These are phyloP conservation scores for Caenorhabditis wallacei DNA, from an alignment of 2,888 invertebrate genomes.

Conservation along the genomic window DNA sequence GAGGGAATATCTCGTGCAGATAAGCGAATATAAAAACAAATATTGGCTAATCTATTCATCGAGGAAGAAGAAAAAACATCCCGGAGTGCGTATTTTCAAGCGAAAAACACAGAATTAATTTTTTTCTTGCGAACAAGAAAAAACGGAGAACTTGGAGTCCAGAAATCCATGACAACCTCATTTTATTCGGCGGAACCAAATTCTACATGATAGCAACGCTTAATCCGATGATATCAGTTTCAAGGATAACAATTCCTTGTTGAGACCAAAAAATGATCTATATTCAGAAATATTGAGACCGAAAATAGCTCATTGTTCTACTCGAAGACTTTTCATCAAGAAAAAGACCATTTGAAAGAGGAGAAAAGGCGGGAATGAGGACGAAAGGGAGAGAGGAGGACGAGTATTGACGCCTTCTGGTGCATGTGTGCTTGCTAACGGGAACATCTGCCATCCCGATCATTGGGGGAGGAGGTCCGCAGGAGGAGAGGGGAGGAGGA, in stretches of 20 bases:
- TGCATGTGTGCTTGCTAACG: constrained; percentile 1
- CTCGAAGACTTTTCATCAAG: no score
- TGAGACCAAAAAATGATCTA: no score
- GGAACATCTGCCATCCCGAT: constrained; percentile 11
- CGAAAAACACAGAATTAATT: neutral
- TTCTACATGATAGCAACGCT: no score
- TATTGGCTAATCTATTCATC: neutral
- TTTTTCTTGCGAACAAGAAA: neutral
- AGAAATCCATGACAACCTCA: constrained; percentile 35
- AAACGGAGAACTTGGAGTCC: neutral
- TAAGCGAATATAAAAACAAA: no score
- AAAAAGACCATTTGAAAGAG: no score
- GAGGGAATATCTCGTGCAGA: no score
- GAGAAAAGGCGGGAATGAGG: neutral
- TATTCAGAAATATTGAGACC: no score
- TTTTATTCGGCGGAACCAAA: constrained; percentile 14
- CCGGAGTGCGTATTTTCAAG: neutral
- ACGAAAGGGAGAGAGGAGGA: neutral
- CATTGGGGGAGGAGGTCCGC: neutral
- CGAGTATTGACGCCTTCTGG: constrained; percentile 36
- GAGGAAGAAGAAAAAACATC: neutral
- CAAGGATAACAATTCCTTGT: no score
- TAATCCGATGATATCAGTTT: no score
- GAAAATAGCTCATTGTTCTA: no score
- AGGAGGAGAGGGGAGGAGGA: no score